Evolutionary conservation across 2,113 vertebrate genomes (phyloP).

Genomic region (Gnathonemus echidnorhynchus): DNA sequence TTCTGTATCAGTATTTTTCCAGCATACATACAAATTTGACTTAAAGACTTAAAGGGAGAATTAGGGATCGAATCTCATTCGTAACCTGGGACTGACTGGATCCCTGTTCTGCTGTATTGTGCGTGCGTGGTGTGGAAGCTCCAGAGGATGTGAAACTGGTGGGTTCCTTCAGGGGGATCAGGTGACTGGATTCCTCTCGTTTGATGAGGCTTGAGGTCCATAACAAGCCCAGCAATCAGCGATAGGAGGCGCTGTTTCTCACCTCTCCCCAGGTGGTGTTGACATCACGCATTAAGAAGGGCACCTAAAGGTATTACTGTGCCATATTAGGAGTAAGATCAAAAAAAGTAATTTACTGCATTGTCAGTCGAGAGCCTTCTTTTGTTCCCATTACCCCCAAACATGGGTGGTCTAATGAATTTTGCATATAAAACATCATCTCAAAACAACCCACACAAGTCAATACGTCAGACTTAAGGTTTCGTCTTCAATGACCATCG

Average conservation of each 20-base stretch:
- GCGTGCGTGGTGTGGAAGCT: not conserved
- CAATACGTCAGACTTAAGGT: not conserved
- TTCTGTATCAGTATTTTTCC: not conserved
- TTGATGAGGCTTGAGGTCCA: not conserved
- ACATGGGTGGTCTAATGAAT: not conserved
- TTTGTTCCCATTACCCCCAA: not conserved
- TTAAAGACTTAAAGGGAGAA: not conserved
- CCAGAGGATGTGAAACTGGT: not conserved
- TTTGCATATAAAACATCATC: not conserved
- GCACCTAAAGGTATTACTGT: not conserved
- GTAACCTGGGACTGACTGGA: not conserved
- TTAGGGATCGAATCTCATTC: not conserved
- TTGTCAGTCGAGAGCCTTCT: not conserved
- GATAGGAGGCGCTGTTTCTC: not conserved
- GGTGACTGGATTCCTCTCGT: not conserved
- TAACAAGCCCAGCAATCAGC: not conserved
- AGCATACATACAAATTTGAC: not conserved
- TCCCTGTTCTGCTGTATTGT: not conserved
- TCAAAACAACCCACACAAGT: not conserved
- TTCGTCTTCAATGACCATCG: not conserved
- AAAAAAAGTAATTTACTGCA: not conserved
- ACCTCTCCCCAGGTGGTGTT: not conserved
- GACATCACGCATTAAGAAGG: not conserved
- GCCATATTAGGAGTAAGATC: not conserved
- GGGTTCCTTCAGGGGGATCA: not conserved